Base-by-base conservation (phyloP, 2,888 invertebrate species). In the Agrotis exclamationis region DNA sequence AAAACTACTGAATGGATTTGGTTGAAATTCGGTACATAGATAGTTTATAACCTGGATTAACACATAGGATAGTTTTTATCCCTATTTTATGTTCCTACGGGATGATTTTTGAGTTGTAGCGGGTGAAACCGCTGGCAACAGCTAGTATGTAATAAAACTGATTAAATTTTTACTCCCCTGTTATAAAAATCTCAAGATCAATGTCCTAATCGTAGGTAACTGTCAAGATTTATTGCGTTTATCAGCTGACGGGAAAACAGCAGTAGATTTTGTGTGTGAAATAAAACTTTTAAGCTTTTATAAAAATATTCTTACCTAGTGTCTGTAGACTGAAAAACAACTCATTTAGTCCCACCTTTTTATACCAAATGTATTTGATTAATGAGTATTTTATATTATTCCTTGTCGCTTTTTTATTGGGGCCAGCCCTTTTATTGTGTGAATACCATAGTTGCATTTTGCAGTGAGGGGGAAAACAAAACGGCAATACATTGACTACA, bases 231-330 rank as follows among this genome's bases (percentile, higher is more conserved):
- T 70, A 77, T 67, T 71, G 58, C 63, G 62, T 77, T 79, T 58
- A 67, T 77, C 56, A 62, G 65, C 67, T 69, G 65, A 74, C 68
- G 71, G 79, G 64, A 79, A 57, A 79, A 60, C 74, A 84, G 73
- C 39, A 44, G 24, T 86, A 82, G 70, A 59, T 62, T 79, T 84
- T 69, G 67, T 80, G 76, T 82, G 80, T 77, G 48, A 62, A 63
- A 45, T 67, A 45, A 66, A 62, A 62, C 53, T 60, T 70, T 47
- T 70, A 77, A 65, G 69, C 62, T 74, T 74, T 67, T 64, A 63
- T 48, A 60, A 63, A 56, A 1, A 70, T 69, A 67, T 39, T 62
- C 18, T 53, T 75, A 74, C 62, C 48, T 39, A 67, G 50, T 74
- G 59, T 79, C 51, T 79, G 28, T 83, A 73, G 53, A 11, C 58